A percentile compares a stretch with the other conserved stretches of the same genome.
phyloP scores from a whole-genome alignment of 2,113 vertebrate genomes.

The Neotragus moschatus region DNA sequence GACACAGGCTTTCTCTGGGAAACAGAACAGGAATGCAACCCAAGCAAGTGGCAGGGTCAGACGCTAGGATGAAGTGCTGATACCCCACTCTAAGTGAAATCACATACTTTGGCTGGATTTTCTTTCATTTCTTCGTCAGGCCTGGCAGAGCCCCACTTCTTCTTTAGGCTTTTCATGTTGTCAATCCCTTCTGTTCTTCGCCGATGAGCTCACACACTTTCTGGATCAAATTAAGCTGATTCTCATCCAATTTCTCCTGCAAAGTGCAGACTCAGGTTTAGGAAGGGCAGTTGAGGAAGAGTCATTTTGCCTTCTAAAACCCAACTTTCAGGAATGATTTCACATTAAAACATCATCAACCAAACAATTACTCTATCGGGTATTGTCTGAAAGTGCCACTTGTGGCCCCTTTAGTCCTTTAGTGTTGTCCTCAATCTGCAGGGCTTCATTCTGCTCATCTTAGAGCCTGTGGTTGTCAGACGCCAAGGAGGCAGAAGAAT shows the following conservation, averaged over 20 bases:
- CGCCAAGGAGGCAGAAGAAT: neutral
- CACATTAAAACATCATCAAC: neutral
- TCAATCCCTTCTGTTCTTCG: slow-evolving; percentile 76
- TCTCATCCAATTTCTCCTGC: slow-evolving; percentile 81
- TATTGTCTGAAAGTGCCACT: neutral
- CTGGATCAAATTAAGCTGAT: slow-evolving; percentile 75
- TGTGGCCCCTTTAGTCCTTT: neutral
- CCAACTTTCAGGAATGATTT: neutral
- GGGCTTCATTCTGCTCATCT: neutral
- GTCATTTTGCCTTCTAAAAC: neutral
- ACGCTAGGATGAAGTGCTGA: neutral
- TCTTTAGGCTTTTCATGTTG: slow-evolving; percentile 78
- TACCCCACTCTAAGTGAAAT: neutral
- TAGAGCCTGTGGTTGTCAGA: neutral
- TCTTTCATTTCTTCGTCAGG: slow-evolving; percentile 62
- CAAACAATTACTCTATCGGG: neutral
- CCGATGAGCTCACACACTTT: slow-evolving; percentile 77
- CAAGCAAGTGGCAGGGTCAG: neutral
- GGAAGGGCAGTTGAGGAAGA: neutral
- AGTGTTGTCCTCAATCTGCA: neutral
- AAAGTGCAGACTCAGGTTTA: slow-evolving; percentile 39
- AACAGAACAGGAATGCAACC: neutral
- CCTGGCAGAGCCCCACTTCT: slow-evolving; percentile 76
- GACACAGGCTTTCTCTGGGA: neutral
- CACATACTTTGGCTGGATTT: slow-evolving; percentile 75